Evolutionary conservation across 2,888 invertebrate species (phyloP), one percentile per base, ranked within the genome.

Genomic region (Drosophila demipolita): DNA sequence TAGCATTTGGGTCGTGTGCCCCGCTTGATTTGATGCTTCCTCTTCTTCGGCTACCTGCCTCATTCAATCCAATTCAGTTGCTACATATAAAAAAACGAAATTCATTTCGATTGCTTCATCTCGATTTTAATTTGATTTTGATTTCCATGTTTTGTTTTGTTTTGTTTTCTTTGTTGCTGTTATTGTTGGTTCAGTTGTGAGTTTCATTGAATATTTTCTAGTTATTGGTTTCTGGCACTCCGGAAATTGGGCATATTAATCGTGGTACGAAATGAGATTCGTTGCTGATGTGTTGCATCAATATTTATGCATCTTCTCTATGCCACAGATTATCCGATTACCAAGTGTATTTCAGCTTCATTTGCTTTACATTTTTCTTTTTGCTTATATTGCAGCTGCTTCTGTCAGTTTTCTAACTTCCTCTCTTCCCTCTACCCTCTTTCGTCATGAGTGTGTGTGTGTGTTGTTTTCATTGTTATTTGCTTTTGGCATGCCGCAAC

Each of bases 71-170:
- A 20, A 40, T 68, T 67, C 68, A 45, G 49, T 67, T 38, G 33
- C 69, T 50, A 67, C 49, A 49, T 42, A 38, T 40, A 68, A 38
- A 42, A 40, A 33, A 11, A 3, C 29, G 29, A 38, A 8, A 8
- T 2, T 33, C 20, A n/a, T 66, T 55, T 57, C 59, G 33, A 59
- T 60, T 57, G 49, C 55, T 71, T 53, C 26, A 38, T 45, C 63
- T 48, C 42, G 67, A 72, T 84, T 82, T 87, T 88, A 90, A 90
- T 84, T 84, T 79, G 80, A 74, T 82, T 89, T 82, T 66, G 72
- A 85, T 84, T 72, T 66, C 65, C 42, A 49, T 50, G n/a, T n/a
- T 11, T 58, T 71, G 17, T 26, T 11, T 58, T 71, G 17, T 26
- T n/a, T 71, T 11, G 38, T 68, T 72, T 17, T n/a, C 20, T n/a